These are phyloP conservation scores for Idaea straminata DNA, from an alignment of 2,888 invertebrate species.

Conservation along the genomic window DNA sequence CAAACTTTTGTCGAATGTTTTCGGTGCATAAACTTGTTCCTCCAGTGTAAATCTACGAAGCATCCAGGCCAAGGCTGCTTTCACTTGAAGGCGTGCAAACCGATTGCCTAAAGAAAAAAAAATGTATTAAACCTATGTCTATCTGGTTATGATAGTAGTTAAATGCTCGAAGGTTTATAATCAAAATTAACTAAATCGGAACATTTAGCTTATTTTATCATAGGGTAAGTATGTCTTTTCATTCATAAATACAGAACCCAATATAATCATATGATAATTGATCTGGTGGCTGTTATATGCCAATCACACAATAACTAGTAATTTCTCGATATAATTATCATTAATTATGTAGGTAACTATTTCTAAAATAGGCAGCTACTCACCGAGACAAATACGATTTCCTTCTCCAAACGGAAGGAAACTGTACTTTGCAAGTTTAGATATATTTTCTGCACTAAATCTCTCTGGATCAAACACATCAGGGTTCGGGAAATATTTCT, in stretches of 20 bases:
- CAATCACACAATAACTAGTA: too few relatives aligned
- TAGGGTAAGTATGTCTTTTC: too few relatives aligned
- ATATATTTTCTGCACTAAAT: conserved; percentile 49
- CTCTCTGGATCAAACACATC: conserved; percentile 68
- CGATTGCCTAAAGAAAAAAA: conserved; percentile 41
- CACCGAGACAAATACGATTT: conserved; percentile 73
- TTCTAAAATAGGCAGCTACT: conserved; percentile 21
- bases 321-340: too few relatives aligned
- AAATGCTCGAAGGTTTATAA: too few relatives aligned
- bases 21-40: conserved; percentile 34
- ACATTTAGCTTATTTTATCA: too few relatives aligned
- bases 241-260: too few relatives aligned
- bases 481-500: conserved; percentile 56
- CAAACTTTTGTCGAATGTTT: conserved; percentile 40
- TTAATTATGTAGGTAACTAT: too few relatives aligned
- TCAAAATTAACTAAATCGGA: too few relatives aligned
- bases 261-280: too few relatives aligned
- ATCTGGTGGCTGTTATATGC: too few relatives aligned
- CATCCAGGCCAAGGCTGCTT: conserved; percentile 43
- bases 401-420: conserved; percentile 76
- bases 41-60: conserved; percentile 45
- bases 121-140: too few relatives aligned
- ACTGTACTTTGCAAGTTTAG: conserved; percentile 46
- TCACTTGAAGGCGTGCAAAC: conserved; percentile 51
- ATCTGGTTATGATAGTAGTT: too few relatives aligned